phyloP scores from a whole-genome alignment of 1,140 invertebrate genomes.

The Drosophila tristis region DNA sequence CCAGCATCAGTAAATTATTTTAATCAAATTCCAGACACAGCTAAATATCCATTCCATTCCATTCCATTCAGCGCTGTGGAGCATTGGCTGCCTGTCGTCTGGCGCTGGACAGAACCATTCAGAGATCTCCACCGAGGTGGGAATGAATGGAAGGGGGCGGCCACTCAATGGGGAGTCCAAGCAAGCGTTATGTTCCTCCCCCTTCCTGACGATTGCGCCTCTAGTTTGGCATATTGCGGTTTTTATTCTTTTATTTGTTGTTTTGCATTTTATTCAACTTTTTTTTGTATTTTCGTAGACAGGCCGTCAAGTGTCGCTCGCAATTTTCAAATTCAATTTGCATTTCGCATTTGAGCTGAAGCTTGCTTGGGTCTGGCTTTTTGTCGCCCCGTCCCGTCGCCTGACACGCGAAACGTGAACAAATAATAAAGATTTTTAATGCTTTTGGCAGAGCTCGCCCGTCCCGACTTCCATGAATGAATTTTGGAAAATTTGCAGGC shows the following conservation, averaged over 20 bases:
- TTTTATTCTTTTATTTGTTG: constrained; percentile 19
- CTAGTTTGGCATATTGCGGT: constrained; percentile 3
- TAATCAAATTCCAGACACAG: constrained; percentile 64
- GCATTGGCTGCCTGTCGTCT: constrained; percentile 18
- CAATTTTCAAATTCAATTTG: constrained; percentile 69
- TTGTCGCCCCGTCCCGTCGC: constrained; percentile 21
- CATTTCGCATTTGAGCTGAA: constrained; percentile 59
- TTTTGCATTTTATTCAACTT: constrained; percentile 18
- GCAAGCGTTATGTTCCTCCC: no score
- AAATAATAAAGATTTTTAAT: constrained; percentile 56
- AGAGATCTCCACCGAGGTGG: no score
- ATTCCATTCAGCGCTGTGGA: not conserved
- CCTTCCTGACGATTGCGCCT: not conserved
- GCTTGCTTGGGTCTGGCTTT: no score
- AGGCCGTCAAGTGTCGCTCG: constrained; percentile 61
- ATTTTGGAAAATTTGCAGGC: not conserved
- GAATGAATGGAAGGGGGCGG: not conserved
- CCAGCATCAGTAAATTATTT: constrained; percentile 62
- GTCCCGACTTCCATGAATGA: not conserved
- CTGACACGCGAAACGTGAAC: constrained; percentile 47
- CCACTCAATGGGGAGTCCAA: no score
- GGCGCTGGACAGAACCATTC: not conserved
- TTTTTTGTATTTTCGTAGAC: constrained; percentile 53
- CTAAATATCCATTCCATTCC: constrained; percentile 47
- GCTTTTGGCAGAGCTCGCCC: not conserved